A percentile compares a stretch with the other conserved stretches of the same genome.
Conservation (phyloP, 2,797 vertebrate genomes). For the Manis javanica region DNA sequence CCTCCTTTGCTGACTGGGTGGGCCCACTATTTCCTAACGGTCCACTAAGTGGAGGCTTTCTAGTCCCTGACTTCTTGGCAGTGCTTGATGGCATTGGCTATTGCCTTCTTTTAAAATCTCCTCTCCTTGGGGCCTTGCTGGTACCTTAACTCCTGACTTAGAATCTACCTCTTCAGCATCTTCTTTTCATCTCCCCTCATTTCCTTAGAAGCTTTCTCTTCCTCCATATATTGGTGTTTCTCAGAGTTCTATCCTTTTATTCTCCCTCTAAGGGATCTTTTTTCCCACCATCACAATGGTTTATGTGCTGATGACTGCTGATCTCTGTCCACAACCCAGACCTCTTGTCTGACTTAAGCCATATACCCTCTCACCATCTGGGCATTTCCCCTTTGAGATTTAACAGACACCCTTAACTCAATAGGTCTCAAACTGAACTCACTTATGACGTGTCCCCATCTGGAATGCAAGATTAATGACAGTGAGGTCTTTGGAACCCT, state of each 20-base stretch:
- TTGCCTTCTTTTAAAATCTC: background rate
- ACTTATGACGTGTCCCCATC: background rate
- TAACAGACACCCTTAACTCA: background rate
- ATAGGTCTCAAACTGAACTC: background rate
- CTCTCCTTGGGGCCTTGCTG: background rate
- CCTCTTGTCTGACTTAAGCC: background rate
- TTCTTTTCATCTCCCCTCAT: background rate
- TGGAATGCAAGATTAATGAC: background rate
- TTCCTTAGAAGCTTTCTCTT: background rate
- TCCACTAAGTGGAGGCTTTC: background rate
- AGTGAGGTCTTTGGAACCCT: background rate
- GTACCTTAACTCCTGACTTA: background rate
- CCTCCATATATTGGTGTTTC: background rate
- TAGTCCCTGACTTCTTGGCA: background rate
- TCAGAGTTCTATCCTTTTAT: background rate
- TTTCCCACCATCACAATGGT: background rate
- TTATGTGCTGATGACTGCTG: background rate
- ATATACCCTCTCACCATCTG: background rate
- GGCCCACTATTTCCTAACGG: background rate
- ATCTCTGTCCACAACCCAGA: background rate
- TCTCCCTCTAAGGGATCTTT: background rate
- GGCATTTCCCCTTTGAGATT: background rate
- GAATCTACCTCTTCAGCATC: background rate
- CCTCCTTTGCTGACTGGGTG: background rate
- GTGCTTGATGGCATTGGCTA: background rate